Percentiles rank a stretch among this genome's conserved stretches.
Evolutionary conservation across 2,113 vertebrate species (phyloP).

Genomic region (Varanus salvator): DNA sequence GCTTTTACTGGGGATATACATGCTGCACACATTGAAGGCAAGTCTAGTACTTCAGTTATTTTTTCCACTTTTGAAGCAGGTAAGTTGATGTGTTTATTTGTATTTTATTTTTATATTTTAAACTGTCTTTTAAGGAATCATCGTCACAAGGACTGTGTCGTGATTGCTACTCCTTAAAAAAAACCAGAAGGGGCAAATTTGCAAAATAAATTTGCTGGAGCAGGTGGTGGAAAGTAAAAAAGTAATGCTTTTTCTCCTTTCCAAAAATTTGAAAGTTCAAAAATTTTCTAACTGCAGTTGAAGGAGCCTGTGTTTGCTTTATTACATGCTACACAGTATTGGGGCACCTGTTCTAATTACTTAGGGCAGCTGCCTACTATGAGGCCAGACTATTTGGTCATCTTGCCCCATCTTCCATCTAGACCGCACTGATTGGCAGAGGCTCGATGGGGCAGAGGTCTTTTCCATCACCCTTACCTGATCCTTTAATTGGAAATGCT

Average conservation of each 20-base stretch:
- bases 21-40: conserved; percentile 80
- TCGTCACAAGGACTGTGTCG: background rate
- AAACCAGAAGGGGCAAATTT: background rate
- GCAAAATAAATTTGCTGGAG: background rate
- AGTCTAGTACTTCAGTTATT: conserved; percentile 78
- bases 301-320: background rate
- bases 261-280: background rate
- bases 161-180: no score
- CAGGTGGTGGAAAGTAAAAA: background rate
- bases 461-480: background rate
- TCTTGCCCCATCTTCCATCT: background rate
- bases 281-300: background rate
- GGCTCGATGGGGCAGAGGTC: background rate
- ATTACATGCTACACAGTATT: background rate
- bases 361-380: background rate
- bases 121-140: background rate
- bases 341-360: background rate
- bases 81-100: conserved; percentile 64
- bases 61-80: conserved; percentile 91
- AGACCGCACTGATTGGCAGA: background rate
- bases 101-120: background rate
- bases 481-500: background rate
- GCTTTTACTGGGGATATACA: conserved; percentile 87
- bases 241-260: background rate
- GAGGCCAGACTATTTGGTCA: background rate